Percentiles rank a stretch among this genome's conserved stretches.
Conservation (phyloP, 92 coral and sea anemone genomes). For the Bergia puertoricense region DNA sequence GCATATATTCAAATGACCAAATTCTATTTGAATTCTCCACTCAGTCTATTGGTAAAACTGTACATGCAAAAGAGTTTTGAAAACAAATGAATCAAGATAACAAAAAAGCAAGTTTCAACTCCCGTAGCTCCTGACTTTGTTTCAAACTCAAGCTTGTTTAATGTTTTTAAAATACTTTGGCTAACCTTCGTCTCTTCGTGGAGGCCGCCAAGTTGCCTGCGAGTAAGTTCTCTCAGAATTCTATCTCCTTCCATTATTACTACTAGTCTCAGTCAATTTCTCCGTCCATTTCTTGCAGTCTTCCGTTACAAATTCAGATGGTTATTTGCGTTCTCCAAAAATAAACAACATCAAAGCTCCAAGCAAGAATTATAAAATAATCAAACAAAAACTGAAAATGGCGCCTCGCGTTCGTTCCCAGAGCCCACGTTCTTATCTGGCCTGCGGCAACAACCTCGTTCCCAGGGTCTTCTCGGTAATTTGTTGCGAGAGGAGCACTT, state of each 20-base stretch:
- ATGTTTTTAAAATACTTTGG: not conserved
- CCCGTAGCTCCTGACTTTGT: not conserved
- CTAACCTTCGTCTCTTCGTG: conserved; percentile 82
- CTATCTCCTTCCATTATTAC: conserved; percentile 78
- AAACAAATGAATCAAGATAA: not conserved
- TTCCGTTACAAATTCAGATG: not conserved
- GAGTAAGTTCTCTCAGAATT: conserved; percentile 73
- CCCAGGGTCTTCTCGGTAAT: not conserved
- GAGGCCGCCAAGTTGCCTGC: conserved; percentile 63
- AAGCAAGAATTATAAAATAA: not conserved
- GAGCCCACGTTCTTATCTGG: not conserved
- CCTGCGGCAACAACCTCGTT: not conserved
- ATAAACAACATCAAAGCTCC: not conserved
- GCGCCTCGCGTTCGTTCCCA: conserved; percentile 21
- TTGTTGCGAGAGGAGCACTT: not conserved
- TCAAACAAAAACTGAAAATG: conserved; percentile 18
- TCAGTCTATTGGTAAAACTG: not conserved
- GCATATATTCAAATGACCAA: not conserved
- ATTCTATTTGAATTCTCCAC: not conserved
- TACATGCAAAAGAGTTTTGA: not conserved
- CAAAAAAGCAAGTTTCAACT: not conserved
- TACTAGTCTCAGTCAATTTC: not conserved
- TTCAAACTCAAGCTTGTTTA: too few relatives aligned
- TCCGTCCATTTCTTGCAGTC: not conserved
- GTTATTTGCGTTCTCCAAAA: not conserved